These are phyloP conservation scores for Hirudinaria manillensis DNA, from an alignment of 2,888 invertebrate genomes.

Conservation along the genomic window DNA sequence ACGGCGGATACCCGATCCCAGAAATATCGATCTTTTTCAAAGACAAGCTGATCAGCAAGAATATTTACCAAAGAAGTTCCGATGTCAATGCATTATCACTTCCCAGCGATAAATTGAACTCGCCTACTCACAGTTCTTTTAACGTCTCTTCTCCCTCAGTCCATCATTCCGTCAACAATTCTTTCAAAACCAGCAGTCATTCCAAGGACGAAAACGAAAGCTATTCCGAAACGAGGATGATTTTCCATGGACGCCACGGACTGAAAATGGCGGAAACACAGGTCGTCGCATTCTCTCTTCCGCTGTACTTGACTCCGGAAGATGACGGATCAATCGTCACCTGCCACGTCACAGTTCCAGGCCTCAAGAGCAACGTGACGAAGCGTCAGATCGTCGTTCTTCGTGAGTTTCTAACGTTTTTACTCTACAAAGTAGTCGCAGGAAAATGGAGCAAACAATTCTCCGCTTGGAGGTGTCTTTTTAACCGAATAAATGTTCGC, in stretches of 20 bases:
- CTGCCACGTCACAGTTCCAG: slow-evolving; percentile 22
- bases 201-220: background rate
- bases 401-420: slow-evolving; percentile 6
- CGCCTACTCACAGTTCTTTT: background rate
- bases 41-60: slow-evolving; percentile 8
- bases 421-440: no score
- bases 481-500: no score
- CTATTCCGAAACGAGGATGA: background rate
- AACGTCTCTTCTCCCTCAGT: background rate
- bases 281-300: background rate
- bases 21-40: slow-evolving; percentile 10
- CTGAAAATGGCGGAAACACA: background rate
- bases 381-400: background rate
- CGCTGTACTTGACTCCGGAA: background rate
- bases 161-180: background rate
- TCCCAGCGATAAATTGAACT: background rate
- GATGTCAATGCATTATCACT: slow-evolving; percentile 8
- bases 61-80: background rate
- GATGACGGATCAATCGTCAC: slow-evolving; percentile 10
- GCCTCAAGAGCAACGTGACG: slow-evolving; percentile 12
- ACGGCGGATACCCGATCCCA: slow-evolving; percentile 6
- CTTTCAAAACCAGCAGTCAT: no score
- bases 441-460: no score
- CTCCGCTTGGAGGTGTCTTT: no score
- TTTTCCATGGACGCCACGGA: background rate